Base-by-base conservation (phyloP, 2,113 vertebrate species). In the Salvator merianae region DNA sequence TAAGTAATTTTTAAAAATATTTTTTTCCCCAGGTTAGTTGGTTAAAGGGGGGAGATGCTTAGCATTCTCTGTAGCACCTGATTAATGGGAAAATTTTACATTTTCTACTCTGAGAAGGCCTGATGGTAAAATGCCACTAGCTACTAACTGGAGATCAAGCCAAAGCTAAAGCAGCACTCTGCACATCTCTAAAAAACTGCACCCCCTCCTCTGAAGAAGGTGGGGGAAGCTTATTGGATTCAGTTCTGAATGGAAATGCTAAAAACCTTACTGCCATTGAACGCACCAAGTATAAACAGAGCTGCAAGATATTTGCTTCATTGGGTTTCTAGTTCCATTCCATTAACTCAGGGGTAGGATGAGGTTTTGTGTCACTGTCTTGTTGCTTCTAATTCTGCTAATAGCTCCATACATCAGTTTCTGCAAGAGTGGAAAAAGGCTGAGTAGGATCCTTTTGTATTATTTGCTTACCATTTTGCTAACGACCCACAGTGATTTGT, bases 311-410 rank as follows among this genome's bases (percentile, higher is more conserved):
- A 34, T 53, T 55, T 75, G 68, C 69, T 84, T 79, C 84, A 0
- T 8, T 1, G 82, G 73, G 89, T 50, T 77, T 18, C 0, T 0
- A 0, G 70, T 79, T 87, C 81, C 81, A 74, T 38, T 73, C 59
- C 76, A 83, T 87, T 86, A 83, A 79, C 76, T 18, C 71, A 65
- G 71, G 40, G 76, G 55, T 14, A 34, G 3, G 0, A 32, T 1
- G n/a, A 62, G 43, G 71, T 38, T 59, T 36, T 0, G 1, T 70
- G 50, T 65, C 77, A n/a, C 62, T n/a, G 26, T 8, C 32, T 73
- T 34, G 73, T 65, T 12, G 8, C 55, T 79, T 83, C 86, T 79
- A 55, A 83, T 83, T 87, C 86, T 30, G 65, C 68, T 82, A 87
- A 79, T 70, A 55, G 40, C 26, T 73, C 75, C 80, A 65, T 82